Base-by-base conservation (phyloP, 1,140 invertebrate species). In the Aricia agestis region DNA sequence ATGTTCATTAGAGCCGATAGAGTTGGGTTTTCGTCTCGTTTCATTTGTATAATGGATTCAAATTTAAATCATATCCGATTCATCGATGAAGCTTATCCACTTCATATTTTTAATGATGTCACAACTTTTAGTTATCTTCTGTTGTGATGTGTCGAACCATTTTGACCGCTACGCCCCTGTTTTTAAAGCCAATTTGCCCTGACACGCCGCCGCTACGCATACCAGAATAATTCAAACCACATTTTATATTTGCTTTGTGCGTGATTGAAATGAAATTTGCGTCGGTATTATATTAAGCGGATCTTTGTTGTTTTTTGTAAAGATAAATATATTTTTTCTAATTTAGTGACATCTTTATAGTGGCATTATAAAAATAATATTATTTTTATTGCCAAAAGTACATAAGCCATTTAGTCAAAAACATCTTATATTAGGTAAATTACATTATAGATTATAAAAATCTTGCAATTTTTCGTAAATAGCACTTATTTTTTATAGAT, bases 1-100 rank as follows among this genome's bases (percentile, higher is more conserved):
- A 66, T 71, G 58, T 73, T 76, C 72, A 76, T 76, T 76, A 73
- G 67, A 74, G 70, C 19, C 69, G 73, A 76, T 70, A 68, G 45
- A 52, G 32, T 72, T 13, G 58, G 18, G 19, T 68, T 67, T 76
- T 73, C 72, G 70, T 17, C 58, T 36, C 73, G 63, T 72, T 76
- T 76, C 72, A 76, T 76, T 74, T 70, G 45, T 69, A 68, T 76
- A 76, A 76, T 76, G 75, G 75, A 74, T 68, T 69, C 71, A 72
- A 67, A 75, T 74, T 68, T 69, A 65, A 72, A 75, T 72, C 68
- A 15, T 45, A 66, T 52, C 25, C 69, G 45, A 74, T 74, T 59
- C 52, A 66, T 71, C 69, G 72, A 74, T 74, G 32, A 41, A 36
- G 59, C 58, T 63, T 25, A 63, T 63, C 59, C 19, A 25, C 10